phyloP scores from a whole-genome alignment of 2,797 vertebrate species.

The Muscicapa comitata region DNA sequence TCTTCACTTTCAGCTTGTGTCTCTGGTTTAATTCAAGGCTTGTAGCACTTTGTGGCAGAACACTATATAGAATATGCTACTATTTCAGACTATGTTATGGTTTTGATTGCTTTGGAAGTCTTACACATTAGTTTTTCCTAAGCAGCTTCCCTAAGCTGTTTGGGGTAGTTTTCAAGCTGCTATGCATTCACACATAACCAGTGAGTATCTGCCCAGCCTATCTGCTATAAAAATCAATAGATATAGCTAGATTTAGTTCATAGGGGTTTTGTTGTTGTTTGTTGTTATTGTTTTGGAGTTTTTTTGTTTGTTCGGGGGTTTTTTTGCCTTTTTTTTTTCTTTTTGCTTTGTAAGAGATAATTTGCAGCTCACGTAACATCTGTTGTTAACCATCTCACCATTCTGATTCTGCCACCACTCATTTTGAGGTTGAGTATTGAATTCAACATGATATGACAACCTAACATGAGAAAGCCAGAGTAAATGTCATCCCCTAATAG shows the following conservation, averaged over 20 bases:
- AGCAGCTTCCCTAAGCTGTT: neutral
- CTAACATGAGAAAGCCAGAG: neutral
- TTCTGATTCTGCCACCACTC: slow-evolving; percentile 7
- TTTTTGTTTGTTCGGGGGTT: too few species aligned
- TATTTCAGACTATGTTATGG: neutral
- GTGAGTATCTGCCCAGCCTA: neutral
- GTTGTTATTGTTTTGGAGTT: too few species aligned
- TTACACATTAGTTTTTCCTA: neutral
- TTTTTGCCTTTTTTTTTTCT: neutral
- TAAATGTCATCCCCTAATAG: slow-evolving; percentile 39
- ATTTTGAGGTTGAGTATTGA: slow-evolving; percentile 70
- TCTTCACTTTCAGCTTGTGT: neutral
- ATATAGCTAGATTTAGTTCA: neutral
- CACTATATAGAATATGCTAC: neutral
- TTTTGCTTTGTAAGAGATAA: neutral
- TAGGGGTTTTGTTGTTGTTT: too few species aligned
- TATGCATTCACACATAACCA: neutral
- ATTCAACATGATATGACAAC: slow-evolving; percentile 72
- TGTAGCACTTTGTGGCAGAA: neutral
- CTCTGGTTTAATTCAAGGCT: neutral
- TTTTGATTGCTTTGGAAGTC: neutral
- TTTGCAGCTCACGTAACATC: neutral
- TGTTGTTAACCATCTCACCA: neutral
- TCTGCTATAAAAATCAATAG: neutral
- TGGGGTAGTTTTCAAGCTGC: neutral